Conservation (phyloP, 2,888 invertebrate genomes). For the Sinodicranocentrus sp. region DNA sequence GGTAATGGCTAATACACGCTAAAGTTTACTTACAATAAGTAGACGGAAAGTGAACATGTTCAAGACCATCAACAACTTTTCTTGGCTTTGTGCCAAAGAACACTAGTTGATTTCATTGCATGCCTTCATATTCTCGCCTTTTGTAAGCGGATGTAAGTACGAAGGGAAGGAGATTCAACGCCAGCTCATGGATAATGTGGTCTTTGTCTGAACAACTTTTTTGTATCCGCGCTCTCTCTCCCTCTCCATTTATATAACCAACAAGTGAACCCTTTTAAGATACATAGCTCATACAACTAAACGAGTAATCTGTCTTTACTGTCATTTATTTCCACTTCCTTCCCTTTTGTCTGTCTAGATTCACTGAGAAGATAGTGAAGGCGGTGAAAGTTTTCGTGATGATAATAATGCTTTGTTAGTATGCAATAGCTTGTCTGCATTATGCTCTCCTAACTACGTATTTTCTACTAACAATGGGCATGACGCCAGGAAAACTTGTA, state of each 20-base stretch:
- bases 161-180: not conserved
- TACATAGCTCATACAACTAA: not conserved
- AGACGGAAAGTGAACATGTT: constrained; percentile 14
- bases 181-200: constrained; percentile 6
- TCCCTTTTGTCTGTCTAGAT: not conserved
- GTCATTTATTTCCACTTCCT: constrained; percentile 8
- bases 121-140: not conserved
- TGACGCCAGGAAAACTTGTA: no score
- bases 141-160: not conserved
- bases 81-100: constrained; percentile 43
- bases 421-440: no score
- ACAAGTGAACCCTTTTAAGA: not conserved
- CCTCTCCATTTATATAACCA: not conserved
- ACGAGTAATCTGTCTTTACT: constrained; percentile 7
- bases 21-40: not conserved
- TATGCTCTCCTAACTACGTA: no score
- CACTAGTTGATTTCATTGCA: constrained; percentile 41
- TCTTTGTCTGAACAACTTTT: constrained; percentile 6
- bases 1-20: no score
- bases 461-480: no score
- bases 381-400: no score
- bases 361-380: no score
- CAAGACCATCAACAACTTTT: constrained; percentile 35
- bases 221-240: not conserved
- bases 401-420: no score